Conservation (phyloP, 2,888 invertebrate species). For the Cryptosula pallasiana region DNA sequence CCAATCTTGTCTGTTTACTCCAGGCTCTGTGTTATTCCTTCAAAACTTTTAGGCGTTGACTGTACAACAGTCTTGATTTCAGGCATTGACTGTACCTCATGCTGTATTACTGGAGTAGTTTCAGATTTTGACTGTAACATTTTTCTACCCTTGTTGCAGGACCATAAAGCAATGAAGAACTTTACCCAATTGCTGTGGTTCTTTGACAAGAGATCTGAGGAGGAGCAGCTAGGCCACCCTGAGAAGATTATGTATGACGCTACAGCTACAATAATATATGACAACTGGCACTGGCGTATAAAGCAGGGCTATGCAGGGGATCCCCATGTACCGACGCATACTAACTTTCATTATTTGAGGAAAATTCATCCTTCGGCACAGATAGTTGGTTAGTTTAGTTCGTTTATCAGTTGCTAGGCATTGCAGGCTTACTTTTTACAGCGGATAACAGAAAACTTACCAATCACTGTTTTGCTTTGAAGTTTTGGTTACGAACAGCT, state of each 20-base stretch:
- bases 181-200: background rate
- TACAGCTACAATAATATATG: conserved; percentile 16
- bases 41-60: no score
- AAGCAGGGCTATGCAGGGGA: conserved; percentile 17
- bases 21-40: no score
- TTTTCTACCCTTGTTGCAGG: conserved; percentile 1
- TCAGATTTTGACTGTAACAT: no score
- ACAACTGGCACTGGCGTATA: conserved; percentile 17
- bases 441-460: no score
- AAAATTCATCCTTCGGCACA: conserved; percentile 10
- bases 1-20: no score
- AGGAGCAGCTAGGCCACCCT: background rate
- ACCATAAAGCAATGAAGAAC: conserved; percentile 14
- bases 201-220: background rate
- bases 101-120: no score
- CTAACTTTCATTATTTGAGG: conserved; percentile 19
- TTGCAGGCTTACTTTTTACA: no score
- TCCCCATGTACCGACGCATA: conserved; percentile 2
- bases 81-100: no score
- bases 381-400: conserved; percentile 14
- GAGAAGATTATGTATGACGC: background rate
- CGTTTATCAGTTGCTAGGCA: no score
- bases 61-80: no score
- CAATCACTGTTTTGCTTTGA: no score
- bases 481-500: no score